Conservation (phyloP, 2,797 vertebrate genomes). For the Mus spretus region DNA sequence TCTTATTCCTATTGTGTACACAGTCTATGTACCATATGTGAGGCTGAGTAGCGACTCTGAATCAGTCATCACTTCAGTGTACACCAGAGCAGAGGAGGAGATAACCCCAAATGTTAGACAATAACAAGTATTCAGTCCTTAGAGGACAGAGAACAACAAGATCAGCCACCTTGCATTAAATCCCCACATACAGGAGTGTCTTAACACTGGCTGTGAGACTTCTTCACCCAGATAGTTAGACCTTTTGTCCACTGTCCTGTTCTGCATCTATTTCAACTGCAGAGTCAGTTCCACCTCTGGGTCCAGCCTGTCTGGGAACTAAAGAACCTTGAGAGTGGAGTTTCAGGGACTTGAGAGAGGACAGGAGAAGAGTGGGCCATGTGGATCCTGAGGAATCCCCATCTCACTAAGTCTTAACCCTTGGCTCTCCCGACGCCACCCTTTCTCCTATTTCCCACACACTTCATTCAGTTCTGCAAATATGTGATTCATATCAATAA, state of each 20-base stretch:
- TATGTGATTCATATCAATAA: neutral
- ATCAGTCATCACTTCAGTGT: neutral
- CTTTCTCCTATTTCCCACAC: neutral
- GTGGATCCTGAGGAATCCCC: neutral
- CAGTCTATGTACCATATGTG: neutral
- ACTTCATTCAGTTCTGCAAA: slow-evolving; percentile 5
- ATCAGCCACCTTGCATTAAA: neutral
- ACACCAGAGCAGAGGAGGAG: neutral
- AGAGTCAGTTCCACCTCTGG: neutral
- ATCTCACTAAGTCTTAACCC: neutral
- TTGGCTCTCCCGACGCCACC: neutral
- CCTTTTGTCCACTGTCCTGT: neutral
- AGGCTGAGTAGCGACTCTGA: neutral
- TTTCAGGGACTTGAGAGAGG: neutral
- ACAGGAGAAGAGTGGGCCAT: neutral
- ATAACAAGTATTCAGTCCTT: neutral
- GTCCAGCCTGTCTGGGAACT: neutral
- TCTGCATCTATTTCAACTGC: neutral
- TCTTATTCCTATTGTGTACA: fast-evolving
- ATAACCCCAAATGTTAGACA: neutral
- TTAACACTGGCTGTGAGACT: neutral
- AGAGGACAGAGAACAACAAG: neutral
- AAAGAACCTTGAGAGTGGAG: neutral
- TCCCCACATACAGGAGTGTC: neutral
- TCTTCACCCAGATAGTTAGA: neutral